Base-by-base conservation (phyloP, 2,888 invertebrate species). In the Trachelus stipa region DNA sequence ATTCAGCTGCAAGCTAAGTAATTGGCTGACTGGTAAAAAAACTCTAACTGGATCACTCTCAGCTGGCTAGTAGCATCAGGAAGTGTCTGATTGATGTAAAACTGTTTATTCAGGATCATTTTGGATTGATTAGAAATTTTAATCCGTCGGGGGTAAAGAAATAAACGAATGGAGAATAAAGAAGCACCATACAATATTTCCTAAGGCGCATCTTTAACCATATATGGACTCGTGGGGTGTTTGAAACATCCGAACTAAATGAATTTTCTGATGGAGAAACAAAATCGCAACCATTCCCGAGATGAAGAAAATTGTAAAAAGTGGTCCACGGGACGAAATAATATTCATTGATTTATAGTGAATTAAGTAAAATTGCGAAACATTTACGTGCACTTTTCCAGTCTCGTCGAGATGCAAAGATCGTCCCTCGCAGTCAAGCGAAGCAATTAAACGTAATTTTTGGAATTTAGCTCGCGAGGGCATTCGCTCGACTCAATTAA, bases 401-500 rank as follows among this genome's bases (percentile, higher is more conserved):
- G 6, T 23, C 56, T 56, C 56, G 9, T 56, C 56, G 56, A 56
- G 23, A 23, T 56, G 0, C 23, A 56, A 6, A 23, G 6, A 23
- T 23, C 23, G 56, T 56, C 9, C 15, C 6, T 56, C 23, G 56
- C 56, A 4, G 56, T 56, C 23, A 23, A 56, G 9, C 56, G 23
- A 23, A 23, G 23, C 56, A 56, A 56, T 56, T 56, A 56, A 56
- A 56, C 9, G 9, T 56, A 56, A 56, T 56, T 2, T 23, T 23
- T 9, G 23, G 23, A 56, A 56, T 56, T 56, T 56, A 56, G 23
- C 23, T 56, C 56, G 9, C 23, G 23, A 56, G 56, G 9, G 9
- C 40, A 9, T 56, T 56, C 23, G 23, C 56, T 23, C 56, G 15
- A 56, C 56, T 56, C 68, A 31, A 78, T 78, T 78, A 78, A 78